Conservation (phyloP, 2,888 invertebrate genomes). For the Ctenicera cuprea region DNA sequence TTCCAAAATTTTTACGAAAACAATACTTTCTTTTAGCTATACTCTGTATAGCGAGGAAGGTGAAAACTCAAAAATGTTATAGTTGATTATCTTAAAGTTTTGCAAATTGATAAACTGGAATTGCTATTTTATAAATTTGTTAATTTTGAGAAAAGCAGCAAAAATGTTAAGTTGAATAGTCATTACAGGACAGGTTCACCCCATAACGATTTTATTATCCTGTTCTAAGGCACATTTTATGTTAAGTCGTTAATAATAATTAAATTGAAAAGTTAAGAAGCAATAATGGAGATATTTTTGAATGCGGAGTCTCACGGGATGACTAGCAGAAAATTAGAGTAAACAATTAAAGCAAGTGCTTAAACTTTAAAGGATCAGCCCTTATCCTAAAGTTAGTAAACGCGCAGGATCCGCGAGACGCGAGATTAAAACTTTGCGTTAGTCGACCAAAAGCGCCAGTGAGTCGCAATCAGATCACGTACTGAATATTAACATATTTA, state of each 20-base stretch:
- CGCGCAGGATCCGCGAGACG: slow-evolving; percentile 54
- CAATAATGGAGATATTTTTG: slow-evolving; percentile 8
- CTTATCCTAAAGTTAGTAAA: slow-evolving; percentile 55
- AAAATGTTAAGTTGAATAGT: too few species aligned
- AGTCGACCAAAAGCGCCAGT: slow-evolving; percentile 53
- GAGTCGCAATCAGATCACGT: slow-evolving; percentile 61
- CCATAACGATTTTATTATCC: too few species aligned
- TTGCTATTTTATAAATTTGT: too few species aligned
- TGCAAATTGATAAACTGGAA: too few species aligned
- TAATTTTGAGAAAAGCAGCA: too few species aligned
- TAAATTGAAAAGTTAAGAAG: slow-evolving; percentile 12
- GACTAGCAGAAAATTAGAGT: slow-evolving; percentile 35
- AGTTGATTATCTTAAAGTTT: too few species aligned
- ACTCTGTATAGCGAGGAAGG: too few species aligned
- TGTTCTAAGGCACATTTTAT: too few species aligned
- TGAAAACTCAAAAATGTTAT: too few species aligned
- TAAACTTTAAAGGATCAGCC: slow-evolving; percentile 48
- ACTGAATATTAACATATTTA: slow-evolving; percentile 60
- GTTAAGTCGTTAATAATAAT: slow-evolving; percentile 5
- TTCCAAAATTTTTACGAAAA: too few species aligned
- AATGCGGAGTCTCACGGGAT: slow-evolving; percentile 6
- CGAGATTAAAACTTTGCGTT: slow-evolving; percentile 61
- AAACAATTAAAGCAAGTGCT: slow-evolving; percentile 47
- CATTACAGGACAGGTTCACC: too few species aligned
- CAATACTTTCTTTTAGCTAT: too few species aligned